Evolutionary conservation across 2,113 vertebrate species (phyloP), one percentile per base, ranked within the genome.

Genomic region (Panurus biarmicus): DNA sequence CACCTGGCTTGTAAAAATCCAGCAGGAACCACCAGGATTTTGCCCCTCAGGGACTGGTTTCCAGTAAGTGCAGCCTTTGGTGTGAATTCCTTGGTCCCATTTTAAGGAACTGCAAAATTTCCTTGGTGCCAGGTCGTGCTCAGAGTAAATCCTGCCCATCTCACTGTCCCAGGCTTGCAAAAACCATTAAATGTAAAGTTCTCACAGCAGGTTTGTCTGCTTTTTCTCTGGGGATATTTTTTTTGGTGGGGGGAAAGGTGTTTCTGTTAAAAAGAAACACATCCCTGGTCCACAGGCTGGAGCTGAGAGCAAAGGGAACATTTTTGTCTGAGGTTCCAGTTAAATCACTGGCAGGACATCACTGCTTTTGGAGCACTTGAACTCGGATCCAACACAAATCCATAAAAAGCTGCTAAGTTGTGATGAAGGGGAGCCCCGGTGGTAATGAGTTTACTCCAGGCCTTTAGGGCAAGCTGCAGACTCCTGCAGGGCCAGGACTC

Each of bases 291-390:
- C 47, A 17, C 28, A 53, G 87, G 31, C 88, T 90, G n/a, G 79
- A 95, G 93, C 66, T 82, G 84, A 92, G 86, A 95, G 91, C 75
- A 93, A 93, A 95, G 17, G 75, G 78, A 96, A 83, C 89, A 88
- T 95, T 96, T 93, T 90, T 93, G 78, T 91, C 95, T 83, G 75
- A 94, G 90, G 82, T 29, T 90, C 5, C 22, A 80, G 87, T 80
- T 94, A 83, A 95, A 86, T 95, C 93, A 88, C 93, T 96, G 96
- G 96, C 96, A 97, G 91, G 79, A 96, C 95, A 95, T 96, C 91
- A 97, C 89, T 94, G 95, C 89, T 67, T 95, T 95, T 53, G 2
- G 16, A 90, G 75, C 75, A 69, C 94, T 97, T 95, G 50, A 96
- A 95, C 87, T 96, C 72, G 20, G 85, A 22, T 97, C 95, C 96